Evolutionary conservation across 2,113 vertebrate genomes (phyloP), one percentile per base, ranked within the genome.

Genomic region (Ondatra zibethicus): DNA sequence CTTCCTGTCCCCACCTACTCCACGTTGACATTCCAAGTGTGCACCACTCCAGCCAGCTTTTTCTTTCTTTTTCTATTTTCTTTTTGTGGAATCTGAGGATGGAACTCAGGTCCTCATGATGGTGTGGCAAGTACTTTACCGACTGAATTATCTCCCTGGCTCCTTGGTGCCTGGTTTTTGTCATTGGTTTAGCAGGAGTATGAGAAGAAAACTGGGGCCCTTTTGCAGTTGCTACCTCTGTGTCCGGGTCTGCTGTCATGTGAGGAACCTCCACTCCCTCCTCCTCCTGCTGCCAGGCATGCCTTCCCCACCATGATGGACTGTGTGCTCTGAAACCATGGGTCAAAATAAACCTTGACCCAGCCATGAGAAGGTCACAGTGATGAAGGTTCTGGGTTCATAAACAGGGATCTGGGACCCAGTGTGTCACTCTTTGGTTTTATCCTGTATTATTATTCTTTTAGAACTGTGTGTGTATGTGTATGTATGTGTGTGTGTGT

Each of bases 281-380:
- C 75, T 50, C 47, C 76, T 52, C 14, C 16, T 78, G 25, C 13
- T 81, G 17, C 31, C 78, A 55, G 50, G 50, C 78, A 52, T 25
- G 33, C 52, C 52, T 39, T 36, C 36, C 78, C 52, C 21, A n/a
- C 52, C 21, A 13, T 25, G 31, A 52, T 36, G 31, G 76, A 52
- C 47, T 33, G 36, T n/a, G 50, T 27, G 52, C 52, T 82, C 80
- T 84, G n/a, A 84, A 61, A 84, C 25, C n/a, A 58, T 9, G n/a
- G 58, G 9, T n/a, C 25, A 42, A 84, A 63, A 42, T 31, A 84
- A 84, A 31, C 81, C 81, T n/a, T n/a, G n/a, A 52, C 23, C 36
- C 45, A 77, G 81, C 36, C 1, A 0, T 0, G 2, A 27, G 65
- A n/a, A 65, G 50, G 19, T 36, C 0, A 11, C 68, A 5, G 0